These are phyloP conservation scores for Danio jaintianensis DNA, from an alignment of 2,797 vertebrate species.

Conservation along the genomic window DNA sequence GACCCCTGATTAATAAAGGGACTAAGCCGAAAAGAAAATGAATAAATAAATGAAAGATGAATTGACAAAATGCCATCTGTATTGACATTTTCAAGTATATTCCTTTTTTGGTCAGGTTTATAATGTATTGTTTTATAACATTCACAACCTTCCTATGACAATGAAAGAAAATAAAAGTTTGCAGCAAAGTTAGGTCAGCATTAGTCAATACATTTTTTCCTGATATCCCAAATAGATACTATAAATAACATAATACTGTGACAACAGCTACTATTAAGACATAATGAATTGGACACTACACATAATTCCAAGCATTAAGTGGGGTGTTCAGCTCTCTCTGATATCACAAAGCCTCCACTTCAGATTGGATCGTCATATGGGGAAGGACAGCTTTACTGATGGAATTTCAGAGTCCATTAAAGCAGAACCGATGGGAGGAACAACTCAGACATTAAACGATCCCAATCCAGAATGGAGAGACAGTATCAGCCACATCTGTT, in stretches of 20 bases:
- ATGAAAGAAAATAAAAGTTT: background rate
- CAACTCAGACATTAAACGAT: slow-evolving; percentile 53
- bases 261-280: slow-evolving; percentile 23
- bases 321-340: slow-evolving; percentile 34
- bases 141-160: background rate
- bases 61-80: slow-evolving; percentile 3
- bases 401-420: slow-evolving; percentile 62
- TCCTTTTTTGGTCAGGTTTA: background rate
- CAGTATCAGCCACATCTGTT: slow-evolving; percentile 57
- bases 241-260: background rate
- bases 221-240: slow-evolving; percentile 9
- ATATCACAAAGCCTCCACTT: slow-evolving; percentile 33
- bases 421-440: slow-evolving; percentile 47
- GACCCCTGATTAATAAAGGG: too few relatives aligned
- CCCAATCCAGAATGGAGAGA: slow-evolving; percentile 52
- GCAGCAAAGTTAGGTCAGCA: background rate
- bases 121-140: background rate
- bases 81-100: background rate
- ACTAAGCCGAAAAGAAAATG: too few relatives aligned
- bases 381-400: slow-evolving; percentile 51
- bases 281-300: slow-evolving; percentile 13
- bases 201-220: background rate
- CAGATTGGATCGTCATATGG: slow-evolving; percentile 41
- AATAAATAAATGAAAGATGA: too few relatives aligned
- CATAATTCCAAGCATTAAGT: slow-evolving; percentile 33